Evolutionary conservation across 2,888 invertebrate genomes (phyloP), one percentile per base, ranked within the genome.

Genomic region (Catocala sponsa): DNA sequence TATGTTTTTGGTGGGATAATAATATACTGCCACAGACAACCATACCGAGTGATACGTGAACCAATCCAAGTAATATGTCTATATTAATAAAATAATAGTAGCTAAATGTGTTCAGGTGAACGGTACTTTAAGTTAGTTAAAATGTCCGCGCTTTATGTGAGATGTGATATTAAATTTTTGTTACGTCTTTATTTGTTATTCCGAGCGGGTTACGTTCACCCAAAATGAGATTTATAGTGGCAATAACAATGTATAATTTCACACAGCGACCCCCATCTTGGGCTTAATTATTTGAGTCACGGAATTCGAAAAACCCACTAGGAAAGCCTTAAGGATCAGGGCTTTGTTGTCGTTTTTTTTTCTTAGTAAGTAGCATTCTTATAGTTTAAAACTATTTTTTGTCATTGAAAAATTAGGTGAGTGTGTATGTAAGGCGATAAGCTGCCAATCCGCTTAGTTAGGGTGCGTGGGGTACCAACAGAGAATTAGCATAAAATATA

Each of bases 231-330:
- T 92, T 93, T 92, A 93, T 92, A 87, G 89, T 85, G 86, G 89
- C 86, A 89, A 91, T 90, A 91, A 91, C 91, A 91, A 92, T 91
- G 91, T 91, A 91, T 91, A 93, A 92, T 92, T 92, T 91, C 78
- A 88, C 84, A 85, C 85, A 76, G 80, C 88, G 85, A 90, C 89
- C 91, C 88, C 86, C 87, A 88, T 88, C 85, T 86, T 83, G 82
- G 65, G 83, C 89, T 91, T 94, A 92, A 93, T 94, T 94, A 94
- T 94, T 92, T 91, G 90, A 91, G 93, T 94, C 93, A 94, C 93
- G 94, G 89, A 92, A 92, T 91, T 88, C 91, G 85, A 90, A 90
- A 91, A 88, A 89, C 87, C 86, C 85, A 85, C 84, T 79, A 86
- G 85, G 82, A 91, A 91, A 91, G 90, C 91, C 88, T 84, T 72